phyloP scores from a whole-genome alignment of 1,140 invertebrate species.

The Spodoptera litura region DNA sequence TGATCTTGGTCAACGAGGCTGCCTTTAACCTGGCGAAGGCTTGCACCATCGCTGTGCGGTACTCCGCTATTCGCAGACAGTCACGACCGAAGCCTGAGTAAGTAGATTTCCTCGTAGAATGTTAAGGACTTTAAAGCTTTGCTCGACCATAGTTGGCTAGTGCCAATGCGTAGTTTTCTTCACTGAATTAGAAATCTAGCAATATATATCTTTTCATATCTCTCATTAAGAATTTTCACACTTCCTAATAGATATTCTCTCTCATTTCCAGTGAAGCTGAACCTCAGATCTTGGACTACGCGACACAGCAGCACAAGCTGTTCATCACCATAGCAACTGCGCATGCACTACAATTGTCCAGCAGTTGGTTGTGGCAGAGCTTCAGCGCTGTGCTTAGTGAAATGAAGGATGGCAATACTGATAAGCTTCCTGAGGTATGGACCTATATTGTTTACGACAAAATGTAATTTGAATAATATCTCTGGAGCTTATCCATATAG shows the following conservation, averaged over 20 bases:
- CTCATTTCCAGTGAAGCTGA: conserved; percentile 90
- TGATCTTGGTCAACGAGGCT: conserved; percentile 91
- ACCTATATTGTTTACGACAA: too few relatives aligned
- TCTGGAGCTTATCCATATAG: too few relatives aligned
- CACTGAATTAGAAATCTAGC: too few relatives aligned
- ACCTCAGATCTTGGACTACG: conserved; percentile 96
- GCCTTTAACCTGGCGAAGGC: conserved; percentile 92
- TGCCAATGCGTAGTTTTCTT: too few relatives aligned
- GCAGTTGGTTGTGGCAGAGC: conserved; percentile 91
- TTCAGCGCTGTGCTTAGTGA: conserved; percentile 92
- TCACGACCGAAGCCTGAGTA: conserved; percentile 93
- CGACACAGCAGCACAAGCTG: conserved; percentile 97
- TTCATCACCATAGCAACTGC: conserved; percentile 94
- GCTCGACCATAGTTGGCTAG: too few relatives aligned
- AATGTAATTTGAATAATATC: too few relatives aligned
- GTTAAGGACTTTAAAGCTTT: too few relatives aligned
- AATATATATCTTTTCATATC: too few relatives aligned
- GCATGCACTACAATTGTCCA: conserved; percentile 92
- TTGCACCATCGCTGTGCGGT: conserved; percentile 93
- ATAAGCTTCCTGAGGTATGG: conserved; percentile 92
- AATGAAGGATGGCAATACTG: conserved; percentile 91
- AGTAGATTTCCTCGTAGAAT: conserved; percentile 57
- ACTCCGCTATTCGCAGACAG: conserved; percentile 95
- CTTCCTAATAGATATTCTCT: neutral
- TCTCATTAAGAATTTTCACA: too few relatives aligned